Base-by-base conservation (phyloP, 2,888 invertebrate species). In the Morinoia aosen region DNA sequence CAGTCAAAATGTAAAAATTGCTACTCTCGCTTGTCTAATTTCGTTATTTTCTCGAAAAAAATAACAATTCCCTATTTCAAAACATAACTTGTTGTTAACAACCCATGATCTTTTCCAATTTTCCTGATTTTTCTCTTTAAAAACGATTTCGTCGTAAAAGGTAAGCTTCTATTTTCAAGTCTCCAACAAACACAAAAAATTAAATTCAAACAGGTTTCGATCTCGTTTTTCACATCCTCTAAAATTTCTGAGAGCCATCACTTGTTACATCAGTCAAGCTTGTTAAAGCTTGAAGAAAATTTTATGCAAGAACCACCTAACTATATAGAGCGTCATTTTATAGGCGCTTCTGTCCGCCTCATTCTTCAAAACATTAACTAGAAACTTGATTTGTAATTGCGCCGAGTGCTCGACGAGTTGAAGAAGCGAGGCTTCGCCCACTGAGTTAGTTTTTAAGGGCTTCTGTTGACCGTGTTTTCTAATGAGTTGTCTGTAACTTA, bases 231-330 rank as follows among this genome's bases (percentile, higher is more conserved):
- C 33, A 76, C 8, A 8, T 25, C 25, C 76, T 3, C 33, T 33
- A 10, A 76, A 16, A 16, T 33, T 76, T 33, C 76, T 25, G 76
- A 76, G 76, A 76, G 25, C 76, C 8, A 76, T 33, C 76, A 76
- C 76, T 33, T 76, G 76, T 76, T 76, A 76, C 76, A 76, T 76
- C 76, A 76, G 76, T 76, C 76, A 76, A 76, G 76, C 76, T 76
- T 25, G 76, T 25, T 76, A 76, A 76, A 76, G 76, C 76, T 76
- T 76, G 76, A 76, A 76, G 76, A 76, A 76, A 76, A 76, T 76
- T 76, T 76, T 76, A 76, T 76, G 76, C 33, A 76, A 76, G 76
- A 16, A 33, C 76, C 76, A 16, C 25, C 76, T 76, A 76, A 76
- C 76, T 76, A 76, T 33, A 76, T 76, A 7, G 76, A 76, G 76